Base-by-base conservation (phyloP, 2,888 invertebrate species). In the Patella depressa region DNA sequence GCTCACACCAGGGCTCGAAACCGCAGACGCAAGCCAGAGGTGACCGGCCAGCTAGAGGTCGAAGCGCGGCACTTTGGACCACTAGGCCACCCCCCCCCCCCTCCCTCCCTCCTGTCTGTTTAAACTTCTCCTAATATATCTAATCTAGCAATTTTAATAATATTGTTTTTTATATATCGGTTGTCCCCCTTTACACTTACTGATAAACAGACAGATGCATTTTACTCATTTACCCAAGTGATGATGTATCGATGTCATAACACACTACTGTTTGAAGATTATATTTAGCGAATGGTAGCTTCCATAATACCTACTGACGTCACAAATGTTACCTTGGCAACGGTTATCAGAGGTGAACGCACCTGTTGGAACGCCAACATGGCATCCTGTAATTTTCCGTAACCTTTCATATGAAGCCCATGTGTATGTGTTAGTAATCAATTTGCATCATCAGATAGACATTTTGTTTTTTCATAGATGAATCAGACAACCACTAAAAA, bases 321-420 rank as follows among this genome's bases (percentile, higher is more conserved):
- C 65, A 65, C 24, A 65, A 12, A 24, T 19, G 65, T 65, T 65
- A 24, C 24, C 65, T 24, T 65, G 24, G 65, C 3, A 65, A 65
- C 65, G 12, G 65, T 24, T 65, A 24, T 45, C 17, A 65, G 65
- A 24, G 65, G 65, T 65, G 65, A 65, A 65, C 65, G 65, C 65
- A 65, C 65, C 65, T 65, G 65, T 24, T 65, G 65, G 65, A 24
- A 65, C 65, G 19, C 24, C 24, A 19, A 19, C 11, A 19, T 24
- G 65, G 24, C 15, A 65, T 65, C 24, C 24, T 65, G 65, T 65
- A 65, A 65, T 65, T 65, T 65, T 65, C 65, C 19, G 19, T 65
- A 65, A 65, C 65, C 65, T 65, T 65, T 65, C 65, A 65, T 9
- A 65, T 65, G 65, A n/a, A 65, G 65, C 65, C 24, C 65, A 65